phyloP scores from a whole-genome alignment of 2,797 vertebrate species.

The Darevskia nairensis region DNA sequence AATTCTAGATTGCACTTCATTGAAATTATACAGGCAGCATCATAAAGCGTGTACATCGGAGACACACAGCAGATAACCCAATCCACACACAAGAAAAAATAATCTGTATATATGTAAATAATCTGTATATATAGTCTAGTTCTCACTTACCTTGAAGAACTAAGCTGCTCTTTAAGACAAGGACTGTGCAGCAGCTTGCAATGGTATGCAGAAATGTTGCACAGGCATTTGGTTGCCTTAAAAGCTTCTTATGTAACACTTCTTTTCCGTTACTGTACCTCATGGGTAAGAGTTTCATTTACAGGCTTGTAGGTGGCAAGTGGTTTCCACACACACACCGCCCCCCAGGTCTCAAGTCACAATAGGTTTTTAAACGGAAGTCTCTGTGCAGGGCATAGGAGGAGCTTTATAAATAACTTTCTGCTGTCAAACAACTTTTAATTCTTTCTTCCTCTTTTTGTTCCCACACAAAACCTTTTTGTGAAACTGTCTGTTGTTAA shows the following conservation, averaged over 20 bases:
- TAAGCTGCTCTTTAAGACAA: constrained; percentile 22
- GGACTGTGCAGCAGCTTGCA: constrained; percentile 27
- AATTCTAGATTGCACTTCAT: not conserved
- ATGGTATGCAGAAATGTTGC: constrained; percentile 45
- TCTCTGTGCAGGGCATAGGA: constrained; percentile 62
- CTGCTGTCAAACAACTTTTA: constrained; percentile 58
- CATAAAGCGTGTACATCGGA: not conserved
- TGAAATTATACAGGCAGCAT: not conserved
- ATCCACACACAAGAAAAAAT: constrained; percentile 23
- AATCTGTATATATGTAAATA: fast-evolving
- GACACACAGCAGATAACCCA: not conserved
- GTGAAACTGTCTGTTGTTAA: constrained; percentile 72
- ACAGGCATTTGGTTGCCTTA: constrained; percentile 43
- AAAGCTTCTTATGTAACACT: constrained; percentile 34
- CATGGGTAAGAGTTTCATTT: constrained; percentile 57
- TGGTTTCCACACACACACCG: not conserved
- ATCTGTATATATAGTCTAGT: not conserved
- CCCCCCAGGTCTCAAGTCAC: constrained; percentile 47
- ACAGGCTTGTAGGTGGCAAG: constrained; percentile 56
- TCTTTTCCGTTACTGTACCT: constrained; percentile 27
- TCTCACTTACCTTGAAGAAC: constrained; percentile 79
- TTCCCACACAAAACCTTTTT: constrained; percentile 72
- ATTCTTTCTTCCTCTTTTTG: constrained; percentile 78
- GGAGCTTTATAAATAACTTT: constrained; percentile 69
- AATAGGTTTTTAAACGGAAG: constrained; percentile 71